A percentile compares a stretch with the other conserved stretches of the same genome.
These are phyloP conservation scores for Molorchus minor DNA, from an alignment of 2,888 invertebrate species.

Conservation along the genomic window DNA sequence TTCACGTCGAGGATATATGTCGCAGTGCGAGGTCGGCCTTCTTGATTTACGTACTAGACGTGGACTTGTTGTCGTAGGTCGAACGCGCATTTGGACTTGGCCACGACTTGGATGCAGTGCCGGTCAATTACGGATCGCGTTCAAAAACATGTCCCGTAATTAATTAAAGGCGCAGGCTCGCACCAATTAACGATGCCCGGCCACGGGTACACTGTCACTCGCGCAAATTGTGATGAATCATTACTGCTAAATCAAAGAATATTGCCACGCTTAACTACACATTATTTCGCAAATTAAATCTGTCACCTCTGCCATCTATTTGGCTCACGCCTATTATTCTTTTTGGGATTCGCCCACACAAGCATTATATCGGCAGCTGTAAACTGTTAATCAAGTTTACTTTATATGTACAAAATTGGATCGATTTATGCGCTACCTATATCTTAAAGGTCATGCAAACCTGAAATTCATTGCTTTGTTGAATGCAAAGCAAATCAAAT, in stretches of 20 bases:
- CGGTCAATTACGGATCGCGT: slow-evolving; percentile 52
- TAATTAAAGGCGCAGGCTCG: slow-evolving; percentile 50
- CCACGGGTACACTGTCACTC: slow-evolving; percentile 54
- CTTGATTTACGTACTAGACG: slow-evolving; percentile 52
- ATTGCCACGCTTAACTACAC: slow-evolving; percentile 46
- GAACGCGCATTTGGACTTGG: slow-evolving; percentile 29
- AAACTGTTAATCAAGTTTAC: no score
- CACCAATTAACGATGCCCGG: slow-evolving; percentile 54
- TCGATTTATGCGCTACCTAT: no score
- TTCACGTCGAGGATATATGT: slow-evolving; percentile 43
- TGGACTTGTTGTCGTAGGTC: slow-evolving; percentile 50
- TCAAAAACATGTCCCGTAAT: slow-evolving; percentile 55
- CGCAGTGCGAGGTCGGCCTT: slow-evolving; percentile 41
- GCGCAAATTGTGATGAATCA: slow-evolving; percentile 57
- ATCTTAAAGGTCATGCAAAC: no score
- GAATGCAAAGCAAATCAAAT: no score
- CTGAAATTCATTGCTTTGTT: no score
- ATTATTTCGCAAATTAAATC: slow-evolving; percentile 48
- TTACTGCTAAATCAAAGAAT: slow-evolving; percentile 55
- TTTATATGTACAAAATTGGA: no score
- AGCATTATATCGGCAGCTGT: neutral
- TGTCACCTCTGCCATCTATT: slow-evolving; percentile 46
- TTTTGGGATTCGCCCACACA: slow-evolving; percentile 37
- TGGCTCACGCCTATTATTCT: slow-evolving; percentile 43
- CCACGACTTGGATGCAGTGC: slow-evolving; percentile 25